Evolutionary conservation across 1,140 invertebrate genomes (phyloP), one percentile per base, ranked within the genome.

Genomic region (Drosophila jambulina): DNA sequence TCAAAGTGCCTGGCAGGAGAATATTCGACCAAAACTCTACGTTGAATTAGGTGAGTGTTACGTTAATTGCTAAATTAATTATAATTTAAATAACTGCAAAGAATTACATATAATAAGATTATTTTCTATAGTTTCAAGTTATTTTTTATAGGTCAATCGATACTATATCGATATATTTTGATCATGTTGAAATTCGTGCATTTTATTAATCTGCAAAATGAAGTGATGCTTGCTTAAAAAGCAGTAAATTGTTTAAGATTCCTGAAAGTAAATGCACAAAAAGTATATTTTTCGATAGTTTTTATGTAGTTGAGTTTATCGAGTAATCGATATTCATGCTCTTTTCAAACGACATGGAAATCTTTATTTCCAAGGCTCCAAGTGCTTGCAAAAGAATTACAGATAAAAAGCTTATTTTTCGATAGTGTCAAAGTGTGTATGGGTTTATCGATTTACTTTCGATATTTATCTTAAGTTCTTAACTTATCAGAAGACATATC

Each of bases 21-120:
- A 97, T 93, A 95, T 96, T 93, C 95, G 96, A 94, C 96, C 96
- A 83, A 97, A 97, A 95, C 96, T 97, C 95, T 96, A 96, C 94
- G 96, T 97, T 92, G 96, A 97, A 95, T 94, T 97, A 95, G 96
- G 96, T 97, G 93, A 96, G 96, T 69, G 13, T 23, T 29, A 9
- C 8, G 21, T 32, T 51, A 13, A n/a, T 21, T 38, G 6, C 12
- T 0, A 10, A 43, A 19, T 42, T 19, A 36, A 15, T 7, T 17
- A n/a, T n/a, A n/a, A n/a, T 38, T 3, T 38, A 38, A 17, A 38
- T 17, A 3, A 17, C 2, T 17, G 17, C 3, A 40, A 8, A 6
- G 4, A 43, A 43, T 13, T 6, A 5, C 1, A 0, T 19, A 43
- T 13, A 13, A 21, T 21, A 21, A 0, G 7, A 0, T 13, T 13